phyloP scores from a whole-genome alignment of 2,113 vertebrate genomes.

The Macquaria australasica region DNA sequence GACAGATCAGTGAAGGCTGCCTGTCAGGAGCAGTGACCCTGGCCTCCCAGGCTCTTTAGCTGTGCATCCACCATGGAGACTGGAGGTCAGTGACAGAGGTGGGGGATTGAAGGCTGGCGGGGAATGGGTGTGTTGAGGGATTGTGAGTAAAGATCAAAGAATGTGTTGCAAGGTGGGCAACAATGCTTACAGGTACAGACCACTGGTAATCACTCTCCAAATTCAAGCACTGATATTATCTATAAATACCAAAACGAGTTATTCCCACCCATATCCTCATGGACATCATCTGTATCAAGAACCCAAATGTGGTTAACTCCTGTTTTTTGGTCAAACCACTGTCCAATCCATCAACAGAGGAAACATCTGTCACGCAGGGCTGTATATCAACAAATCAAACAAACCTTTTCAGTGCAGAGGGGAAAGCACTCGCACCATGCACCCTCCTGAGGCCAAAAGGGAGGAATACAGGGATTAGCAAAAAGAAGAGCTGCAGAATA shows the following conservation, averaged over 20 bases:
- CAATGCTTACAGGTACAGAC: background rate
- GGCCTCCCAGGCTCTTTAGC: slow-evolving; percentile 86
- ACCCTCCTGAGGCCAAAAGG: background rate
- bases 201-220: background rate
- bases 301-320: slow-evolving; percentile 29
- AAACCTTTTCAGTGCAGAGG: slow-evolving; percentile 17
- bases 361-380: slow-evolving; percentile 32
- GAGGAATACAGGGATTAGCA: background rate
- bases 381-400: slow-evolving; percentile 36
- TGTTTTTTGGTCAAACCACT: slow-evolving; percentile 33
- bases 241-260: background rate
- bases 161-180: slow-evolving; percentile 12
- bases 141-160: slow-evolving; percentile 53
- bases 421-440: slow-evolving; percentile 1
- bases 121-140: slow-evolving; percentile 47
- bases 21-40: slow-evolving; percentile 89
- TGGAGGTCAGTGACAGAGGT: slow-evolving; percentile 80
- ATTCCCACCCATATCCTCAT: background rate
- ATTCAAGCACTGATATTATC: background rate
- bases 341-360: slow-evolving; percentile 15
- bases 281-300: slow-evolving; percentile 14
- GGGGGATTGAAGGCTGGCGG: slow-evolving; percentile 39
- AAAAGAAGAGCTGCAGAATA: background rate
- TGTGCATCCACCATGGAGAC: slow-evolving; percentile 91
- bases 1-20: slow-evolving; percentile 90